Percentiles rank a stretch among this genome's conserved stretches.
These are phyloP conservation scores for Mirounga angustirostris DNA, from an alignment of 2,113 vertebrate species.

Conservation along the genomic window DNA sequence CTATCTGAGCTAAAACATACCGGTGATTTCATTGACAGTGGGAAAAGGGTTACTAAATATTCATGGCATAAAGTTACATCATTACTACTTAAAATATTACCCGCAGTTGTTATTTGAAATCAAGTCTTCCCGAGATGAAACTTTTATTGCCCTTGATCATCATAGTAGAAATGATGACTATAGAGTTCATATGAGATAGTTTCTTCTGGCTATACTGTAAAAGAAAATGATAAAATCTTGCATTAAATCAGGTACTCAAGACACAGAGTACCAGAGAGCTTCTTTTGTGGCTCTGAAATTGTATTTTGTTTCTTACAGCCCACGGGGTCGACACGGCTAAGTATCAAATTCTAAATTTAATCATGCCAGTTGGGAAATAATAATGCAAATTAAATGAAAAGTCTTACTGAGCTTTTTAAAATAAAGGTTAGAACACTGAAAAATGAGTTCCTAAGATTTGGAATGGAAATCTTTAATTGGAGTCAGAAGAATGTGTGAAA, in stretches of 20 bases:
- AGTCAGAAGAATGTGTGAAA: background rate
- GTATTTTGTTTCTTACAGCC: constrained; percentile 32
- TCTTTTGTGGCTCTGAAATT: background rate
- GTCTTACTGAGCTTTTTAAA: background rate
- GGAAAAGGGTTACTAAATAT: background rate
- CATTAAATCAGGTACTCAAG: background rate
- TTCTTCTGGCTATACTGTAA: background rate
- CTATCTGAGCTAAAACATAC: background rate
- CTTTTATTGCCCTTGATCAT: background rate
- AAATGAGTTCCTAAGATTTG: background rate
- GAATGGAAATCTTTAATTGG: background rate
- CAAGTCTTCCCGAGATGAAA: background rate
- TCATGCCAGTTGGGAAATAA: background rate
- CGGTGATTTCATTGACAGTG: background rate
- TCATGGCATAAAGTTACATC: background rate
- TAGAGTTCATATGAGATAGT: background rate
- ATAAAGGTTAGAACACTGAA: background rate
- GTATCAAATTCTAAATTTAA: constrained; percentile 56
- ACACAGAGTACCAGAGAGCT: background rate
- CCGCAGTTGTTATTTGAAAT: background rate
- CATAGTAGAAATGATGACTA: background rate
- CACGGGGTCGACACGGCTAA: background rate
- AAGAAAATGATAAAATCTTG: background rate
- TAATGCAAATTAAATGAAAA: constrained; percentile 24
- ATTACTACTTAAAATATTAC: background rate